A percentile compares a stretch with the other conserved stretches of the same genome.
These are phyloP conservation scores for Rissa tridactyla DNA, from an alignment of 2,113 vertebrate genomes.

Conservation along the genomic window DNA sequence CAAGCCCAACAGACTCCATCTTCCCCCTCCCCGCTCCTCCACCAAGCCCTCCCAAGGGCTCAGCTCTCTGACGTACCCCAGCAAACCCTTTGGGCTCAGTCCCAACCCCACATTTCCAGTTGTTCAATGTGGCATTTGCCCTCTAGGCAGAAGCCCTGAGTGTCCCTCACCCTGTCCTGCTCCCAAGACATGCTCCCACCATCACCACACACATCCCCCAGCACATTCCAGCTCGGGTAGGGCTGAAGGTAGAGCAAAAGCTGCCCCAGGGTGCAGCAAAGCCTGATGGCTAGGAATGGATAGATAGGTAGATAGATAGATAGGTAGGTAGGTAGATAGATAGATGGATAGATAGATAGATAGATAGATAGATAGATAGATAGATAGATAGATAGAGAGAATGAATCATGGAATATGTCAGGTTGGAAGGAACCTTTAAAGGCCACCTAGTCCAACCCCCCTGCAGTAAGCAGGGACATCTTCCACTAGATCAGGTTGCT, in stretches of 20 bases:
- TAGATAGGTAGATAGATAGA: not conserved
- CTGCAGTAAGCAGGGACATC: too few relatives aligned
- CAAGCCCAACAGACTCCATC: not conserved
- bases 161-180: not conserved
- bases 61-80: accelerated
- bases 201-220: not conserved
- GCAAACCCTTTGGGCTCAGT: not conserved
- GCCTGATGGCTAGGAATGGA: not conserved
- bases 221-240: accelerated
- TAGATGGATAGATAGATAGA: too few relatives aligned
- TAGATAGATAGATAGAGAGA: too few relatives aligned
- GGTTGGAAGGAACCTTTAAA: too few relatives aligned
- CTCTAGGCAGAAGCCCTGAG: not conserved
- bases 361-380: too few relatives aligned
- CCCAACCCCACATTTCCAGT: not conserved
- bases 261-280: not conserved
- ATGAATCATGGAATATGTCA: too few relatives aligned
- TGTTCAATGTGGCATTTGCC: not conserved
- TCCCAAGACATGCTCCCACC: not conserved
- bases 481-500: too few relatives aligned
- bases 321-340: too few relatives aligned
- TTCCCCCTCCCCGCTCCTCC: not conserved
- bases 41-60: not conserved
- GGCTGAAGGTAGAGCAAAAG: not conserved
- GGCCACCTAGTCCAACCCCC: too few relatives aligned